Evolutionary conservation across 2,888 invertebrate genomes (phyloP), one percentile per base, ranked within the genome.

Genomic region (Chrysolina oricalcia): DNA sequence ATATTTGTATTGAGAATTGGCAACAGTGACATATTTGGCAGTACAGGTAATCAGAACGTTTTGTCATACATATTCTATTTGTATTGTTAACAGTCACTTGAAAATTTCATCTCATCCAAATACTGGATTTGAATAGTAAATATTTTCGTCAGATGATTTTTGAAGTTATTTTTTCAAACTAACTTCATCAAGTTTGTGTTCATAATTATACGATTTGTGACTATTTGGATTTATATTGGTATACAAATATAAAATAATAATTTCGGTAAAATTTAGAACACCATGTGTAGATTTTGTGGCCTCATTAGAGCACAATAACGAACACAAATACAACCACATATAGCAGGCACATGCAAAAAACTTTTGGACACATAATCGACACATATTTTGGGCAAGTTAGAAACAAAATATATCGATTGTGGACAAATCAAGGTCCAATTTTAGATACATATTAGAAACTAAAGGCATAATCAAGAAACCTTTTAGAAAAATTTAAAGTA

Each of bases 251-350:
- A 4, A 65, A n/a, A 41, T 65, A 65, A 41, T 65, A 15, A 41
- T 41, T 65, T 65, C 21, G 62, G 62, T 62, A 27, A 19, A 62
- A 62, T 62, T 62, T 27, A 62, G 62, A 6, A 62, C 62, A 62
- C 2, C 27, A 62, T 62, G 62, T 62, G 62, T 62, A 2, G 9
- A 62, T 23, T 62, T 62, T 62, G 62, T 23, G 62, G 62, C 21
- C 43, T 48, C 43, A 43, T 43, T n/a, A n/a, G n/a, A n/a, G n/a
- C n/a, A n/a, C n/a, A n/a, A n/a, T n/a, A n/a, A n/a, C n/a, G n/a
- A n/a, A n/a, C n/a, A n/a, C n/a, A n/a, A n/a, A n/a, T n/a, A n/a
- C n/a, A n/a, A n/a, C n/a, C n/a, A n/a, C n/a, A n/a, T n/a, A n/a
- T n/a, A n/a, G n/a, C n/a, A n/a, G n/a, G n/a, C n/a, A n/a, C n/a